phyloP scores from a whole-genome alignment of 2,888 invertebrate genomes.

The Lasioglossum villosulum region DNA sequence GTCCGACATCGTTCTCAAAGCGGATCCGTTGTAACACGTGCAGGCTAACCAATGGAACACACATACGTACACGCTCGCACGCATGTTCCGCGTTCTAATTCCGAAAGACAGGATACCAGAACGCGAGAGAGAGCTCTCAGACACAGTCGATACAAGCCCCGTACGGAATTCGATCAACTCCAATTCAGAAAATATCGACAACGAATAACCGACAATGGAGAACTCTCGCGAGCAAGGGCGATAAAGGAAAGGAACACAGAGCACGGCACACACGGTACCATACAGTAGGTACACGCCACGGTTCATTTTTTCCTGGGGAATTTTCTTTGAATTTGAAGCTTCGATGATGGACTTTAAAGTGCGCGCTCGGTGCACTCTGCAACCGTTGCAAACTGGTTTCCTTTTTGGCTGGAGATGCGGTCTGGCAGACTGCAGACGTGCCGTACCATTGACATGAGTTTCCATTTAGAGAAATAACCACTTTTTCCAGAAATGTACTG shows the following conservation, averaged over 20 bases:
- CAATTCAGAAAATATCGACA: slow-evolving; percentile 13
- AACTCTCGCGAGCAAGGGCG: background rate
- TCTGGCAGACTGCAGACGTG: slow-evolving; percentile 6
- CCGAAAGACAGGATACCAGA: background rate
- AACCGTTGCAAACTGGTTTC: background rate
- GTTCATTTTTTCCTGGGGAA: background rate
- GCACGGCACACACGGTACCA: background rate
- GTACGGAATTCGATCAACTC: slow-evolving; percentile 15
- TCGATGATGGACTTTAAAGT: background rate
- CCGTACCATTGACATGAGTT: background rate
- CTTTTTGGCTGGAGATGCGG: background rate
- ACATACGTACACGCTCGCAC: background rate
- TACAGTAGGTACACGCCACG: background rate
- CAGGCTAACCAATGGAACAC: background rate
- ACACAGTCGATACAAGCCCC: background rate
- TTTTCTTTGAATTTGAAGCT: slow-evolving; percentile 3
- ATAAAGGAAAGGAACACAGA: background rate
- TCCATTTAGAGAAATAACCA: slow-evolving; percentile 1
- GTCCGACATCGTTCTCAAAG: background rate
- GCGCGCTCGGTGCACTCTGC: background rate
- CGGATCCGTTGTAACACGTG: background rate
- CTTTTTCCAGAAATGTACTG: background rate
- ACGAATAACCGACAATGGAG: slow-evolving; percentile 21
- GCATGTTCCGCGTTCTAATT: slow-evolving; percentile 11
- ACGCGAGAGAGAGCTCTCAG: background rate